Evolutionary conservation across 1,140 invertebrate species (phyloP).

Genomic region (Caenorhabditis tropicalis): DNA sequence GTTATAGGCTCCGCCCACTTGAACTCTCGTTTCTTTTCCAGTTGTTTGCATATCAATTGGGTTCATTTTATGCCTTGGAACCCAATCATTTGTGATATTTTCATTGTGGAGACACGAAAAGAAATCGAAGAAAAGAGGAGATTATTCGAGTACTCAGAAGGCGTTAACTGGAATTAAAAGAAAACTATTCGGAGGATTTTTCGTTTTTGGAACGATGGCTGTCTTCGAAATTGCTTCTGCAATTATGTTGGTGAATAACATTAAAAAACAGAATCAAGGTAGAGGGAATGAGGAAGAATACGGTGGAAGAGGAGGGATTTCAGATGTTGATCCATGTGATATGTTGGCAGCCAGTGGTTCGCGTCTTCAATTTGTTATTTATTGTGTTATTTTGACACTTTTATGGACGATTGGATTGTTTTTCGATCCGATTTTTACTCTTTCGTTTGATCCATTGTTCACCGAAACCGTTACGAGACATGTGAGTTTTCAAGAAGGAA

Average conservation of each 20-base stretch:
- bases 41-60: background rate
- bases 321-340: background rate
- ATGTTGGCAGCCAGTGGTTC: background rate
- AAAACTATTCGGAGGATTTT: background rate
- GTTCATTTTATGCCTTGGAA: background rate
- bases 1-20: no score
- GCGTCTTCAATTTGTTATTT: constrained; percentile 10
- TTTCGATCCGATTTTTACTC: background rate
- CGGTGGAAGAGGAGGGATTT: background rate
- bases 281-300: background rate
- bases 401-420: constrained; percentile 7
- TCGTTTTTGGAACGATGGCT: background rate
- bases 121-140: background rate
- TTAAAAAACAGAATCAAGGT: background rate
- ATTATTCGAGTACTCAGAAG: background rate
- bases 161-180: background rate
- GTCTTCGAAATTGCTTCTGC: background rate
- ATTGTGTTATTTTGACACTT: background rate
- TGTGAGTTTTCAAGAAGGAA: background rate
- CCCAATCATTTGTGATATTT: background rate
- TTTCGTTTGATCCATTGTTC: background rate
- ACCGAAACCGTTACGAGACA: background rate
- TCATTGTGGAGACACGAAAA: background rate
- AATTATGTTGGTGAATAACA: background rate
- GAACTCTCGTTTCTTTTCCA: no score